Conservation (phyloP, 2,888 invertebrate species). For the Synanthedon myopaeformis region DNA sequence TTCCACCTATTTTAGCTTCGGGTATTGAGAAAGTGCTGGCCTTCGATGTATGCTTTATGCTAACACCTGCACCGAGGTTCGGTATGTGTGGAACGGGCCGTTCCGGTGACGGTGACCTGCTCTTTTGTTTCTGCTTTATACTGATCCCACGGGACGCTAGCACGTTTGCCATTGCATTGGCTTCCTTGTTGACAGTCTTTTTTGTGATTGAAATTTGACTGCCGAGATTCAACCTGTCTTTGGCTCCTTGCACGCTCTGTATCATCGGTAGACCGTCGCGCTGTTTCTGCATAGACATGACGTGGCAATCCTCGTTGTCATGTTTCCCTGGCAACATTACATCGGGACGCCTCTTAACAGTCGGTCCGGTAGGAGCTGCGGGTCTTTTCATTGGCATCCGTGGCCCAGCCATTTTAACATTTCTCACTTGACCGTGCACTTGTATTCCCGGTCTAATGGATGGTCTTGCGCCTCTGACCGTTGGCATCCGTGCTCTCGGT, state of each 20-base stretch:
- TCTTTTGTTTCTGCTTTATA: conserved; percentile 75
- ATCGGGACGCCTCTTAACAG: conserved; percentile 68
- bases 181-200: conserved; percentile 74
- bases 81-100: conserved; percentile 56
- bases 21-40: conserved; percentile 54
- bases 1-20: conserved; percentile 51
- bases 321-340: conserved; percentile 77
- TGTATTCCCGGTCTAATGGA: conserved; percentile 51
- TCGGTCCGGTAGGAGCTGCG: conserved; percentile 28
- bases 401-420: conserved; percentile 29
- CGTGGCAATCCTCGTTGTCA: conserved; percentile 81
- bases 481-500: conserved; percentile 42
- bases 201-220: conserved; percentile 79
- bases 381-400: conserved; percentile 58
- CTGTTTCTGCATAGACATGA: conserved; percentile 80
- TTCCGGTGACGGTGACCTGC: conserved; percentile 54
- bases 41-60: conserved; percentile 65
- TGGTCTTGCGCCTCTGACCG: conserved; percentile 38
- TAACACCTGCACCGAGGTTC: conserved; percentile 60
- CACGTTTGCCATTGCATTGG: conserved; percentile 81
- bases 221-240: conserved; percentile 74
- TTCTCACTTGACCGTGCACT: conserved; percentile 51
- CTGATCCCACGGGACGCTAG: conserved; percentile 83
- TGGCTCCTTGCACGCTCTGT: conserved; percentile 78
- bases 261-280: conserved; percentile 80